phyloP scores from a whole-genome alignment of 2,113 vertebrate species.

The Bostrychus sinensis region DNA sequence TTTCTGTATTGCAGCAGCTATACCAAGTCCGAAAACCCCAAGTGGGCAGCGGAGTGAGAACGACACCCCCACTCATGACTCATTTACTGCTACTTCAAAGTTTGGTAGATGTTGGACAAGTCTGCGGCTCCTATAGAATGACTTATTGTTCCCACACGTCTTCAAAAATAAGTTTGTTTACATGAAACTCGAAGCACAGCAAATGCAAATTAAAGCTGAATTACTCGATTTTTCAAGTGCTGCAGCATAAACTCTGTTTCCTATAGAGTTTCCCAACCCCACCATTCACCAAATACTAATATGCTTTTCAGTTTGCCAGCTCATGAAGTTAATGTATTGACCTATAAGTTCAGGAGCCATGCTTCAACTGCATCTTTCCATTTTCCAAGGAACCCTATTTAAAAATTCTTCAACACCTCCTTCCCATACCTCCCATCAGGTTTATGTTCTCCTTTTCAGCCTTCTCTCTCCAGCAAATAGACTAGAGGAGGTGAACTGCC shows the following conservation, averaged over 20 bases:
- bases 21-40: constrained; percentile 19
- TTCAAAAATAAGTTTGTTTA: not conserved
- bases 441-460: no score
- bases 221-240: not conserved
- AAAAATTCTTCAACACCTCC: no score
- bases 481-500: no score
- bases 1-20: constrained; percentile 38
- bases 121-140: not conserved
- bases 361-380: no score
- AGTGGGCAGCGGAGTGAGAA: constrained; percentile 33
- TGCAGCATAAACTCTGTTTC: not conserved
- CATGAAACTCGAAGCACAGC: not conserved
- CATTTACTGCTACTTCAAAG: not conserved
- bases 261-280: no score
- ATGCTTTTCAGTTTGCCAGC: no score
- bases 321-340: no score
- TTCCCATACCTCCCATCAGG: no score
- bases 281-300: no score
- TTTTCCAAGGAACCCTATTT: no score
- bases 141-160: constrained; percentile 3
- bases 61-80: constrained; percentile 32
- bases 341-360: no score
- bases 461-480: no score
- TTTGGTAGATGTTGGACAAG: not conserved
- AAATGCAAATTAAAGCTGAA: not conserved